These are phyloP conservation scores for Nowickia ferox DNA, from an alignment of 2,888 invertebrate species.

Conservation along the genomic window DNA sequence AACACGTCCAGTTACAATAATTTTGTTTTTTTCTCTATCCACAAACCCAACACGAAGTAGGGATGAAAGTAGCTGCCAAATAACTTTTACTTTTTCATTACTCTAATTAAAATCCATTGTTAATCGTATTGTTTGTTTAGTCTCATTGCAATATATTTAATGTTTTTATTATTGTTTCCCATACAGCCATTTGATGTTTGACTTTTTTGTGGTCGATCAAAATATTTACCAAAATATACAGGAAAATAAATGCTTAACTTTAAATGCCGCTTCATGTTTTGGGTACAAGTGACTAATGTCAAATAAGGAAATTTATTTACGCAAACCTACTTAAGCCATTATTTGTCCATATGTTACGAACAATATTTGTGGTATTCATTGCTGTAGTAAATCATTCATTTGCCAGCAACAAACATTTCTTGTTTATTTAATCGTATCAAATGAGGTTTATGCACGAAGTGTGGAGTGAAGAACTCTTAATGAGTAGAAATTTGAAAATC, in stretches of 20 bases:
- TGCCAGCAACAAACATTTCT: conserved; percentile 24
- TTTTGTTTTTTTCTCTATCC: conserved; percentile 24
- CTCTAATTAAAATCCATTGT: conserved; percentile 72
- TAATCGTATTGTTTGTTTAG: conserved; percentile 59
- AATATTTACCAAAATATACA: conserved; percentile 63
- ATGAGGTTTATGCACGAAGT: conserved; percentile 67
- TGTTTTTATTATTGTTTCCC: conserved; percentile 55
- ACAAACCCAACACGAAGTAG: background rate
- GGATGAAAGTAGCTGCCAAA: background rate
- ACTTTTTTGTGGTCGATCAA: conserved; percentile 70
- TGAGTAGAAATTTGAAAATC: conserved; percentile 33
- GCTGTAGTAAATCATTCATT: conserved; percentile 18
- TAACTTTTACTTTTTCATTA: conserved; percentile 47
- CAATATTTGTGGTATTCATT: conserved; percentile 56
- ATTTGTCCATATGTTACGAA: conserved; percentile 79
- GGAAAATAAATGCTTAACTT: conserved; percentile 8
- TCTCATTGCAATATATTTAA: conserved; percentile 61
- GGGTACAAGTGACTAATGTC: conserved; percentile 46
- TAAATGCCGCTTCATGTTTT: conserved; percentile 19
- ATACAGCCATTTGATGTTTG: conserved; percentile 56
- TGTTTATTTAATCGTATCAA: conserved; percentile 65
- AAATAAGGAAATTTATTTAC: conserved; percentile 22
- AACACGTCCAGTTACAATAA: conserved; percentile 45
- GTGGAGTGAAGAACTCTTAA: conserved; percentile 19
- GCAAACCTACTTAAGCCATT: conserved; percentile 73